Conservation (phyloP, 2,888 invertebrate genomes). For the Achlya flavicornis region DNA sequence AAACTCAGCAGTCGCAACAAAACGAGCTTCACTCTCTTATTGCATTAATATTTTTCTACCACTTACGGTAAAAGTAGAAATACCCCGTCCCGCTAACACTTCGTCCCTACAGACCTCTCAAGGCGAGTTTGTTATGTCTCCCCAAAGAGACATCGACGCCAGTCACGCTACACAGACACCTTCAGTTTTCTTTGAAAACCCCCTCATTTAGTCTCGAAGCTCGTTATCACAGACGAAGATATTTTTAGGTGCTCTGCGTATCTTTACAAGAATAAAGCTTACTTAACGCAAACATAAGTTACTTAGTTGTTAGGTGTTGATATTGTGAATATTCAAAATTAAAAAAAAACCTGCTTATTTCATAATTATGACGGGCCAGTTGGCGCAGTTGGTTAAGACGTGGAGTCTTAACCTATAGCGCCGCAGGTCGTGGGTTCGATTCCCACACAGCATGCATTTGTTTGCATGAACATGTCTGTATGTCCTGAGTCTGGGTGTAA, state of each 20-base stretch:
- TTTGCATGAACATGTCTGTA: too few relatives aligned
- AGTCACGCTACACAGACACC: conserved; percentile 22
- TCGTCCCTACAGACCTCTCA: conserved; percentile 3
- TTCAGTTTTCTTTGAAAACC: conserved; percentile 28
- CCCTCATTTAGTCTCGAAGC: conserved; percentile 19
- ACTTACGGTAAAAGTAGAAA: too few relatives aligned
- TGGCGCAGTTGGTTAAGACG: too few relatives aligned
- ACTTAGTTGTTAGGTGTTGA: neutral
- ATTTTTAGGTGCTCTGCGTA: conserved; percentile 12
- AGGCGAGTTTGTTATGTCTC: conserved; percentile 25
- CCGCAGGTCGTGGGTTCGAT: too few relatives aligned
- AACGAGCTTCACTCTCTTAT: too few relatives aligned
- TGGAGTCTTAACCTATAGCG: too few relatives aligned
- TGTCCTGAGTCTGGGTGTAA: too few relatives aligned
- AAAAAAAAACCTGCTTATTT: neutral
- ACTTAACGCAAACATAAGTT: neutral
- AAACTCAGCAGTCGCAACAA: too few relatives aligned
- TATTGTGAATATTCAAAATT: neutral
- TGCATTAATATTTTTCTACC: too few relatives aligned
- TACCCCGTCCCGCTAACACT: neutral
- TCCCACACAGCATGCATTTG: too few relatives aligned
- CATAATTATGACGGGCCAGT: too few relatives aligned
- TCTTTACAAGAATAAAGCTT: conserved; percentile 5
- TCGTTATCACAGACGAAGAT: conserved; percentile 21
- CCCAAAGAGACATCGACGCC: conserved; percentile 25